These are phyloP conservation scores for Nemotelus nigrinus DNA, from an alignment of 2,888 invertebrate genomes.

Conservation along the genomic window DNA sequence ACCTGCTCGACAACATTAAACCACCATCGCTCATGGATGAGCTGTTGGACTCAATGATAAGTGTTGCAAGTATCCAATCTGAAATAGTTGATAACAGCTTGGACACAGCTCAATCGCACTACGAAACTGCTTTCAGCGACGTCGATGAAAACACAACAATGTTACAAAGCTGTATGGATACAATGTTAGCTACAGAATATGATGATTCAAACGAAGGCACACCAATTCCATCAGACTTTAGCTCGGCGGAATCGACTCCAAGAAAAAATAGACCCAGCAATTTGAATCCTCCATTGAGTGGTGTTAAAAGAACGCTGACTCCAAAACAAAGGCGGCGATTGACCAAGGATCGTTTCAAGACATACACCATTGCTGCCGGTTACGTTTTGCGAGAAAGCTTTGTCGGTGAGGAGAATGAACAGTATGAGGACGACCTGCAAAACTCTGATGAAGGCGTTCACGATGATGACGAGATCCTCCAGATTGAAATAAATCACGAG, in stretches of 20 bases:
- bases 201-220: slow-evolving; percentile 67
- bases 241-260: slow-evolving; percentile 81
- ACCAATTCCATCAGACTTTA: slow-evolving; percentile 75
- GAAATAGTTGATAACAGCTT: slow-evolving; percentile 73
- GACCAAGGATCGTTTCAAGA: slow-evolving; percentile 82
- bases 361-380: slow-evolving; percentile 80
- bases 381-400: slow-evolving; percentile 62
- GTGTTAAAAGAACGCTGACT: slow-evolving; percentile 67
- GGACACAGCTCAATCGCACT: slow-evolving; percentile 61
- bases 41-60: slow-evolving; percentile 81
- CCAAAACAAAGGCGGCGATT: slow-evolving; percentile 81
- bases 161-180: slow-evolving; percentile 68
- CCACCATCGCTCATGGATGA: slow-evolving; percentile 86
- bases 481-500: slow-evolving; percentile 59
- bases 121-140: slow-evolving; percentile 69
- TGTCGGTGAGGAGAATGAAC: slow-evolving; percentile 52
- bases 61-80: slow-evolving; percentile 84
- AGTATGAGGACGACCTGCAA: slow-evolving; percentile 35
- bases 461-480: slow-evolving; percentile 61
- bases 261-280: slow-evolving; percentile 65
- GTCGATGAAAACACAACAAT: slow-evolving; percentile 70
- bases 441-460: slow-evolving; percentile 48
- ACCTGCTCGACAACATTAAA: slow-evolving; percentile 79
- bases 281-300: slow-evolving; percentile 57
- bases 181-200: slow-evolving; percentile 65